A percentile compares a stretch with the other conserved stretches of the same genome.
Conservation (phyloP, 2,113 vertebrate species). For the human (Homo sapiens) region GRCh38 chr17:32258001-32258500, state of each 20-base stretch:
- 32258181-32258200: neutral
- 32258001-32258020: no score
- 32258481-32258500: slow-evolving; percentile 39
- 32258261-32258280: neutral
- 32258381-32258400: neutral
- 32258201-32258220: neutral
- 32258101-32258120: neutral
- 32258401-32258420: neutral
- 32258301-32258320: neutral
- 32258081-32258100: no score
- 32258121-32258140: neutral
- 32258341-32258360: neutral
- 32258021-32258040: no score
- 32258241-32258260: neutral
- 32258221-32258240: neutral
- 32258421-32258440: neutral
- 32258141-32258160: neutral
- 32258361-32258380: neutral
- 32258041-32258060: no score
- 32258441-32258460: neutral
- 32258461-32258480: slow-evolving; percentile 24
- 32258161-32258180: neutral
- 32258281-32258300: neutral
- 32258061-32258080: no score
- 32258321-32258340: neutral